Base-by-base conservation (phyloP, 2,888 invertebrate genomes). In the Thera britannica region DNA sequence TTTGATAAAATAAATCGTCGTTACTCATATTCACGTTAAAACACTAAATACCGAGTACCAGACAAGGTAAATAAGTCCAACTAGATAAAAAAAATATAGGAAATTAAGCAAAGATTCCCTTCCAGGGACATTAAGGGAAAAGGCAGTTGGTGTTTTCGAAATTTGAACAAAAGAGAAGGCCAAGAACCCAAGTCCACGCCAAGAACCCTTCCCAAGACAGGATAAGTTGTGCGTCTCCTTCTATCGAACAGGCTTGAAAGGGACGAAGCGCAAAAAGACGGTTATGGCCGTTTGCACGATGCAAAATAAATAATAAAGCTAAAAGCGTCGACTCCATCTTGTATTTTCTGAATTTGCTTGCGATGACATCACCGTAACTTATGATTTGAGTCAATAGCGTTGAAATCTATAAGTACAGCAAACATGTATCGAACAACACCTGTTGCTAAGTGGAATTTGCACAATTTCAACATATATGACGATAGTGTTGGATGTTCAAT, bases 281-380 rank as follows among this genome's bases (percentile, higher is more conserved):
- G 92, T 92, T 92, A 85, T 78, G 80, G 82, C 85, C 88, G 90
- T 89, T 88, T 84, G 88, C 84, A 80, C 81, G 81, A 85, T 84
- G 86, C 85, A 89, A 90, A 91, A 90, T 88, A 90, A 90, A 91
- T 89, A 91, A 88, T 86, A 90, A 88, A 87, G 83, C 81, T 80
- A 80, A 77, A 83, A 81, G 72, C 60, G 73, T 72, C 65, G 87
- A 86, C 85, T 87, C 88, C 86, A 85, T 86, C 85, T 88, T 85
- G 87, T 79, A 80, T 81, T 77, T 80, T 81, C 80, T 76, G 79
- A 82, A 81, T 83, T 86, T 84, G 79, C 79, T 74, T 70, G 75
- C 79, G 88, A 90, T 93, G 93, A 93, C 92, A 92, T 93, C 93
- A 93, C 82, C 89, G 83, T 83, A 81, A 84, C 86, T 91, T 91